Conservation (phyloP, 2,888 invertebrate species). For the Dione juno region DNA sequence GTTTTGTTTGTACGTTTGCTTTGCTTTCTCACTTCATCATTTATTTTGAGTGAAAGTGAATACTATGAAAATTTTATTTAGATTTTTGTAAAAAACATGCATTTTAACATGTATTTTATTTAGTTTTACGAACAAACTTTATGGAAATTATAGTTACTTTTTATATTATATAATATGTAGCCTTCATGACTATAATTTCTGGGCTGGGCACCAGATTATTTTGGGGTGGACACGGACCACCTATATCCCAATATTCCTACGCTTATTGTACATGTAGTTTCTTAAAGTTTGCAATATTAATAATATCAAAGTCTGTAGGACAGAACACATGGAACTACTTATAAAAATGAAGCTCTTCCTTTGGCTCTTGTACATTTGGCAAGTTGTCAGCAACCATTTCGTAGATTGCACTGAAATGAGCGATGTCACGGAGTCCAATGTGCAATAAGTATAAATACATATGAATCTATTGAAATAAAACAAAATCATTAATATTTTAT, state of each 20-base stretch:
- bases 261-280: background rate
- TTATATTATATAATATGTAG: no score
- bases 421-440: conserved; percentile 1
- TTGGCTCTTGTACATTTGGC: conserved; percentile 31
- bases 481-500: no score
- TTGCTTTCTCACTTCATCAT: background rate
- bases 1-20: background rate
- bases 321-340: background rate
- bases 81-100: no score
- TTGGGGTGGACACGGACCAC: no score
- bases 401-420: conserved; percentile 25
- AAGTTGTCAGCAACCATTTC: conserved; percentile 38
- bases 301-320: background rate
- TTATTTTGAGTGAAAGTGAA: background rate
- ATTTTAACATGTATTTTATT: no score
- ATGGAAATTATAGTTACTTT: no score
- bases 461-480: no score
- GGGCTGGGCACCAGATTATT: no score
- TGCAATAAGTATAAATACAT: background rate
- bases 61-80: background rate
- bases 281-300: background rate
- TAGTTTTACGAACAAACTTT: no score
- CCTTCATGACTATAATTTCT: no score
- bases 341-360: conserved; percentile 11
- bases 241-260: no score